These are phyloP conservation scores for Phyllotreta striolata DNA, from an alignment of 2,888 invertebrate species.

Conservation along the genomic window DNA sequence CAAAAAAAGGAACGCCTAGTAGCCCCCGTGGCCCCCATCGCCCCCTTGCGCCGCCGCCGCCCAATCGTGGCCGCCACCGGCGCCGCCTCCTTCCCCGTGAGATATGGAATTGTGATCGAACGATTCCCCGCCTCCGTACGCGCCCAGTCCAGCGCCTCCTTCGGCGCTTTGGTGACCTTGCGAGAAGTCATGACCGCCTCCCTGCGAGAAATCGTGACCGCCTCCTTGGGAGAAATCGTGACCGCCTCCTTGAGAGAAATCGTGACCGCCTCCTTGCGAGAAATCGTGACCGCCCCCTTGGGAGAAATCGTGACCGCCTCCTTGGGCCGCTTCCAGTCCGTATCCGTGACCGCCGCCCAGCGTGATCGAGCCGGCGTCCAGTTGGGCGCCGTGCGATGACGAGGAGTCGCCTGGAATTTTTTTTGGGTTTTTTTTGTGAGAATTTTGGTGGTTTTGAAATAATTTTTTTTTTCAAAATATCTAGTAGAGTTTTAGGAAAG, in stretches of 20 bases:
- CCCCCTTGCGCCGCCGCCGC: slow-evolving; percentile 33
- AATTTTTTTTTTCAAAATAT: no score
- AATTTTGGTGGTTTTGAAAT: no score
- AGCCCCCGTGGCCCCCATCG: slow-evolving; percentile 37
- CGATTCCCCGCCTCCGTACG: slow-evolving; percentile 33
- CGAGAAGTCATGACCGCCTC: slow-evolving; percentile 25
- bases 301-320: slow-evolving; percentile 50
- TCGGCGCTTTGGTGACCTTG: slow-evolving; percentile 21
- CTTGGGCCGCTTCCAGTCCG: slow-evolving; percentile 54
- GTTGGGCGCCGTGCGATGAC: no score
- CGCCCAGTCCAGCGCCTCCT: slow-evolving; percentile 26
- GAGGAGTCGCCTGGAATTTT: no score
- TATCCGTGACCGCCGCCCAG: no score
- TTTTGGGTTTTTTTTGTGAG: no score
- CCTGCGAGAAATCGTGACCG: slow-evolving; percentile 25
- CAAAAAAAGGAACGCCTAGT: slow-evolving; percentile 6
- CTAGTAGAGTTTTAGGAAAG: no score
- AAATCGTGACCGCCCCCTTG: slow-evolving; percentile 45
- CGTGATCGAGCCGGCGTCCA: no score
- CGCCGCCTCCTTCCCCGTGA: slow-evolving; percentile 27
- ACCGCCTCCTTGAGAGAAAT: slow-evolving; percentile 36
- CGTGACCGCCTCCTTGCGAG: slow-evolving; percentile 30
- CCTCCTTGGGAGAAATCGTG: slow-evolving; percentile 42
- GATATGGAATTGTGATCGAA: slow-evolving; percentile 41
- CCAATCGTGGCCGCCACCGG: slow-evolving; percentile 38